Percentiles rank a stretch among this genome's conserved stretches.
Evolutionary conservation across 2,113 vertebrate genomes (phyloP).

Genomic region (Copsychus sechellarum): DNA sequence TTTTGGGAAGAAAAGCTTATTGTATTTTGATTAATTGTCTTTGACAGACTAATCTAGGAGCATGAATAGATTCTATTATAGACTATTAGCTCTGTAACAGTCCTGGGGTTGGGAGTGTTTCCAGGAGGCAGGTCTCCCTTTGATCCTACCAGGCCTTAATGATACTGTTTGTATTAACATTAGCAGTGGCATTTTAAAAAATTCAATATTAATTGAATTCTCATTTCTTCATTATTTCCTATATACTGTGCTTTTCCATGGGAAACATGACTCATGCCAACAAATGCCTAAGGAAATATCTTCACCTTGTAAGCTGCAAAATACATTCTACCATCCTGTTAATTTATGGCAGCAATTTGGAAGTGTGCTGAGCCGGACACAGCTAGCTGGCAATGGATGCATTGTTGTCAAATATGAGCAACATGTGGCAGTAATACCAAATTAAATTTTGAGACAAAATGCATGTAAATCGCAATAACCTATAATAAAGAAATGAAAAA

Average conservation of each 20-base stretch:
- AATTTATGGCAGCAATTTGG: slow-evolving; percentile 26
- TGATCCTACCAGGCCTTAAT: background rate
- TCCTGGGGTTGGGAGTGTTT: background rate
- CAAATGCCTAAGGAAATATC: background rate
- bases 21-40: slow-evolving; percentile 40
- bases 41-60: slow-evolving; percentile 31
- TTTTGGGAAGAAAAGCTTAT: background rate
- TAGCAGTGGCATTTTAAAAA: background rate
- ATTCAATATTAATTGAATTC: background rate
- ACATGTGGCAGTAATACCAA: background rate
- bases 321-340: background rate
- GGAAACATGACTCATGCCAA: background rate
- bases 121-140: background rate
- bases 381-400: background rate
- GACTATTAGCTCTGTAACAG: background rate
- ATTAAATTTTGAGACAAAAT: slow-evolving; percentile 12
- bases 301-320: background rate
- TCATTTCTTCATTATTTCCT: background rate
- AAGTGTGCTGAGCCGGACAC: background rate
- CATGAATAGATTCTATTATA: slow-evolving; percentile 16
- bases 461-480: background rate
- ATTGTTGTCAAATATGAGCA: background rate
- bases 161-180: background rate
- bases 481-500: background rate
- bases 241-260: background rate